phyloP scores from a whole-genome alignment of 2,797 vertebrate genomes.

The Anguilla pacifica region DNA sequence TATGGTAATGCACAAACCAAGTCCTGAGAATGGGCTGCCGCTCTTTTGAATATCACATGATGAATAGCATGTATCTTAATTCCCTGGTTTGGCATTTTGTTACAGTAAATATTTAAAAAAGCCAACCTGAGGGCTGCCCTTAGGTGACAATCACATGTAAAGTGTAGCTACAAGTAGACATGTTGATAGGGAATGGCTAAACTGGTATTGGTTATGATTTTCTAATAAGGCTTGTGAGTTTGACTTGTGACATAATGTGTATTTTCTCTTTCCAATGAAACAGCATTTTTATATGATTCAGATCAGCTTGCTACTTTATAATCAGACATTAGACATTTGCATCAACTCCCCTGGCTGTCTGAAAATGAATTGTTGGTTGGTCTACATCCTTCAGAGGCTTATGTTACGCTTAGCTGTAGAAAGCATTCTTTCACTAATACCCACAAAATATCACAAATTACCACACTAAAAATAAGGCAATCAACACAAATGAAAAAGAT shows the following conservation, averaged over 20 bases:
- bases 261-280: too few species aligned
- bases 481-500: not conserved
- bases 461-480: not conserved
- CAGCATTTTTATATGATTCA: not conserved
- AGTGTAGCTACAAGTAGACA: not conserved
- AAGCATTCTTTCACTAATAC: constrained; percentile 9
- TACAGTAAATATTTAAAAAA: not conserved
- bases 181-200: not conserved
- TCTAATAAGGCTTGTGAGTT: not conserved
- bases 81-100: not conserved
- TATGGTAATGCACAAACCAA: not conserved
- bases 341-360: constrained; percentile 16
- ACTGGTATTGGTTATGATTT: not conserved
- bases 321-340: not conserved
- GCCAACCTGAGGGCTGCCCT: not conserved
- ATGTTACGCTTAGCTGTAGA: not conserved
- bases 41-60: not conserved
- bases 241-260: not conserved
- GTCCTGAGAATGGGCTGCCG: not conserved
- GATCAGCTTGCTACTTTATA: not conserved
- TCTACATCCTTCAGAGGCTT: not conserved
- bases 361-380: not conserved
- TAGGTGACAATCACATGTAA: not conserved
- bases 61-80: not conserved
- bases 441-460: not conserved